Conservation (phyloP, 2,888 invertebrate species). For the Drosophila ezoana region DNA sequence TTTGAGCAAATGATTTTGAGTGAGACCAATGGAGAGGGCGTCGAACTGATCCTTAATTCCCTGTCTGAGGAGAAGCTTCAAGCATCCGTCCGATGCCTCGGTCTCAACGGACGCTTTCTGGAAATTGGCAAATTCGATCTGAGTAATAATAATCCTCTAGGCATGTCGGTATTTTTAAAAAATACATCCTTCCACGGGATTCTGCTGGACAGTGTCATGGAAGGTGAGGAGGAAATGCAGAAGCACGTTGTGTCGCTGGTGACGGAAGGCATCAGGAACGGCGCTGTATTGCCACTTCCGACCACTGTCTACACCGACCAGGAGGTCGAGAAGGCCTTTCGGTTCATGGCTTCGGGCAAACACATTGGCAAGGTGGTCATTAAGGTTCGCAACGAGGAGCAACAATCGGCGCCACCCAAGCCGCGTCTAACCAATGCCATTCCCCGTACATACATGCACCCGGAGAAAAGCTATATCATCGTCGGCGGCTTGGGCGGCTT, state of each 20-base stretch:
- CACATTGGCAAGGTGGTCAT: conserved; percentile 98
- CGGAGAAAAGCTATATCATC: conserved; percentile 90
- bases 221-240: conserved; percentile 88
- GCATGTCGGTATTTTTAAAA: conserved; percentile 97
- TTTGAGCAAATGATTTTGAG: conserved; percentile 96
- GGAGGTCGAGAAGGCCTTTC: conserved; percentile 96
- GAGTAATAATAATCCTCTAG: conserved; percentile 91
- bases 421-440: conserved; percentile 90
- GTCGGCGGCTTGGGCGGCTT: conserved; percentile 98
- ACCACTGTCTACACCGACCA: conserved; percentile 93
- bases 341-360: conserved; percentile 97
- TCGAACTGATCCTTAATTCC: conserved; percentile 98
- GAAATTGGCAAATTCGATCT: conserved; percentile 99
- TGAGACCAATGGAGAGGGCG: conserved; percentile 95
- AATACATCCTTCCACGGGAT: conserved; percentile 99
- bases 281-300: conserved; percentile 95
- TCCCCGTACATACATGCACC: conserved; percentile 93
- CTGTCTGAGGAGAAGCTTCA: conserved; percentile 97
- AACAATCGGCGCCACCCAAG: conserved; percentile 85
- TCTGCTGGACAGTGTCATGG: conserved; percentile 96
- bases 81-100: conserved; percentile 96
- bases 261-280: conserved; percentile 92
- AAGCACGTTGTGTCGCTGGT: conserved; percentile 92
- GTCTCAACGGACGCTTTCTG: conserved; percentile 96
- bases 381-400: conserved; percentile 94